phyloP scores from a whole-genome alignment of 1,140 invertebrate species.

The Sweltsa coloradensis region DNA sequence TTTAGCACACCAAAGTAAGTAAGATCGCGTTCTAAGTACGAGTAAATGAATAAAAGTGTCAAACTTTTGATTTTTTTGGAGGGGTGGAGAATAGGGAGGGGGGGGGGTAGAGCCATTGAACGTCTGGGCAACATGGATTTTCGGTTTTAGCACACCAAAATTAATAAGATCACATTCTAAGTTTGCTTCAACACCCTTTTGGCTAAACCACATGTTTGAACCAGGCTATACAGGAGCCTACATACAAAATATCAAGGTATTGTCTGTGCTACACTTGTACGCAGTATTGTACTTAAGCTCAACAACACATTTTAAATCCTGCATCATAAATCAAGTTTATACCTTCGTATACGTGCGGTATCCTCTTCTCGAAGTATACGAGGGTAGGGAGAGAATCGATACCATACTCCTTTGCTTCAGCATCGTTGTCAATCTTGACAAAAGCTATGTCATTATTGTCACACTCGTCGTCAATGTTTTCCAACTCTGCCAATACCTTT shows the following conservation, averaged over 20 bases:
- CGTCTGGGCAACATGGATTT: too few species aligned
- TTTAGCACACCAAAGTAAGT: too few species aligned
- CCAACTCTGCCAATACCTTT: conserved; percentile 72
- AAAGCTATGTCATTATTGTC: conserved; percentile 86
- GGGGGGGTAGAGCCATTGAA: too few species aligned
- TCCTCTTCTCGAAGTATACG: conserved; percentile 77
- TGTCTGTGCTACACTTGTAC: neutral
- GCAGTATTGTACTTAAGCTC: neutral
- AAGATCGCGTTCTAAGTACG: too few species aligned
- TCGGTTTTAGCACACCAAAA: too few species aligned
- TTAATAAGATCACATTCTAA: too few species aligned
- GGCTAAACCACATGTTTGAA: too few species aligned
- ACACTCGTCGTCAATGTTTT: conserved; percentile 91
- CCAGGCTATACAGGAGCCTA: neutral
- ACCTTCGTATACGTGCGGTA: conserved; percentile 81
- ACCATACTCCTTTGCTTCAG: conserved; percentile 81
- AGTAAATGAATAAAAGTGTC: too few species aligned
- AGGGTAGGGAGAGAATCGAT: conserved; percentile 69
- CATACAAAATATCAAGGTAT: neutral
- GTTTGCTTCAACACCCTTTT: too few species aligned
- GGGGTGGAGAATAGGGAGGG: too few species aligned
- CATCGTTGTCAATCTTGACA: conserved; percentile 82
- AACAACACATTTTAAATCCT: too few species aligned
- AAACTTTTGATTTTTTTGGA: too few species aligned
- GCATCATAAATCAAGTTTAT: conserved; percentile 14